Evolutionary conservation across 1,140 invertebrate species (phyloP).

Genomic region (Ladona fulva): DNA sequence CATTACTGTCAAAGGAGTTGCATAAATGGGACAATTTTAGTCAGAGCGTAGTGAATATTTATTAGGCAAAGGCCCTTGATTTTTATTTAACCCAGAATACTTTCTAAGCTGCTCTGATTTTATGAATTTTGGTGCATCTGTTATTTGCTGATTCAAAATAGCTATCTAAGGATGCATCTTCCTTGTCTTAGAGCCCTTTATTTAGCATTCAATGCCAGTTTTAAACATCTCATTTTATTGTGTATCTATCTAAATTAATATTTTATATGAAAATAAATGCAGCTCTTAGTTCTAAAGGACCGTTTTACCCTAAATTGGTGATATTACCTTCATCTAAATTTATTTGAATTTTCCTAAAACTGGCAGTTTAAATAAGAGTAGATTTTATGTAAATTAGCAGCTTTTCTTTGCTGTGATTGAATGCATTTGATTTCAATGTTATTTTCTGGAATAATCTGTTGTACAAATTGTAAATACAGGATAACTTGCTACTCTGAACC

Average conservation of each 20-base stretch:
- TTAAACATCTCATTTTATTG: no score
- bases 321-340: neutral
- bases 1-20: neutral
- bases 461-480: neutral
- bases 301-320: neutral
- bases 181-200: no score
- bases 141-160: no score
- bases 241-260: no score
- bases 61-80: neutral
- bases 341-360: neutral
- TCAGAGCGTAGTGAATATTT: neutral
- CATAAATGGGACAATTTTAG: neutral
- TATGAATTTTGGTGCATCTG: no score
- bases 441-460: neutral
- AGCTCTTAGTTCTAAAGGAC: neutral
- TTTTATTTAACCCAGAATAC: neutral
- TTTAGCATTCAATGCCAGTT: no score
- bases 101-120: no score
- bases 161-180: no score
- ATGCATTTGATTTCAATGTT: neutral
- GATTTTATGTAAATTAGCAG: neutral
- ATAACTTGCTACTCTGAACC: neutral
- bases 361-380: neutral
- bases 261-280: neutral
- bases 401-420: neutral